Base-by-base conservation (phyloP, 64 coral and sea anemone species). In the Astreopora myriophthalma region DNA sequence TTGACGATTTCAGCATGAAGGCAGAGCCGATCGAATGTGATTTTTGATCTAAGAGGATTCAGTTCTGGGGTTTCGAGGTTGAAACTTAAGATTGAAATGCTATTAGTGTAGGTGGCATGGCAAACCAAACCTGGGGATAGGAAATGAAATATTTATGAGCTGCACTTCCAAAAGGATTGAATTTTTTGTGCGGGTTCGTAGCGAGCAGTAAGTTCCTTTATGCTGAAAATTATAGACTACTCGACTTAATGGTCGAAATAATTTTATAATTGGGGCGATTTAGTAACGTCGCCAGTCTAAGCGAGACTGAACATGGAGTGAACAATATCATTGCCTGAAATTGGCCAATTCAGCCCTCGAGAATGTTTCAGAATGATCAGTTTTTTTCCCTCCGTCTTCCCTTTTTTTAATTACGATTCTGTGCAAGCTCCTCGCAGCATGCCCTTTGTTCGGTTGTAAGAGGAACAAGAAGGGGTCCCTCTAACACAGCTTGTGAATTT, bases 81-180 rank as follows among this genome's bases (percentile, higher is more conserved):
- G 24, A 78, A 78, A 52, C n/a, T 30, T 78, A 30, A 29, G 42
- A 78, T 51, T 78, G 55, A 65, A 83, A 83, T 83, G 64, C n/a
- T 83, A 38, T 65, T 22, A 57, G 35, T 58, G 28, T 32, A 25
- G 7, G 57, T 64, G 38, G n/a, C 57, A 32, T 37, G 31, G 79
- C 65, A 83, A 64, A 65, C 79, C 34, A 11, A 37, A 83, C 52
- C 33, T 34, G 22, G 9, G 1, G 17, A 65, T 38, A 64, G 57
- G 55, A 83, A 83, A 83, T 83, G 6, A 83, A 83, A 83, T 64
- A 66, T 83, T 83, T 64, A 83, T 83, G 55, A 64, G 52, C 22
- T 61, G 3, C n/a, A 51, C 20, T 30, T 5, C 33, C 57, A 26
- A 13, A 34, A 61, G 13, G 49, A 81, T 33, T 83, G 57, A 60